Evolutionary conservation across 2,888 invertebrate genomes (phyloP).

Genomic region (Smittia sp.): DNA sequence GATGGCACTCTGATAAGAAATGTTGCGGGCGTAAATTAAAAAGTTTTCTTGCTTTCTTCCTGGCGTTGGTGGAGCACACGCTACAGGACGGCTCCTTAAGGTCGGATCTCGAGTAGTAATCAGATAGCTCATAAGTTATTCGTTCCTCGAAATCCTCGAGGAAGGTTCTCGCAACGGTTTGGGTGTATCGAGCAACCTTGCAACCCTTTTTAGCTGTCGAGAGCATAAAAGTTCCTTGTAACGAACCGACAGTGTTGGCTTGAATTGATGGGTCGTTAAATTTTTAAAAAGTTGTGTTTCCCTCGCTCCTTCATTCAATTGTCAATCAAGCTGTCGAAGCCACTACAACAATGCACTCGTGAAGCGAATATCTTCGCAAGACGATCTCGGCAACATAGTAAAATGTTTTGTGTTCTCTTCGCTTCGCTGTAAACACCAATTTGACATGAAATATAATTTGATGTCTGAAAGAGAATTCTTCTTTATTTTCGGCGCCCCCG

Average conservation of each 20-base stretch:
- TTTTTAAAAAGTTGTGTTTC: neutral
- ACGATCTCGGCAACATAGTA: neutral
- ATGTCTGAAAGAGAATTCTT: neutral
- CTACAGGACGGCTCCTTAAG: neutral
- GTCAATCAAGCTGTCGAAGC: constrained; percentile 24
- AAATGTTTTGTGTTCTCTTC: neutral
- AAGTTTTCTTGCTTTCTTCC: constrained; percentile 12
- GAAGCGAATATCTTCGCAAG: neutral
- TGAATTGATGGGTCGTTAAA: constrained; percentile 34
- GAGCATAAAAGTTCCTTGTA: neutral
- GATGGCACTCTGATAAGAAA: constrained; percentile 32
- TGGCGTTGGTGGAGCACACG: neutral
- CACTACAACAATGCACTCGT: neutral
- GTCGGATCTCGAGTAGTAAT: too few species aligned
- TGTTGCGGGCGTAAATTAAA: constrained; percentile 29
- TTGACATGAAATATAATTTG: neutral
- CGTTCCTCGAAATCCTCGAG: too few species aligned
- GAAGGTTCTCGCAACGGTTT: too few species aligned
- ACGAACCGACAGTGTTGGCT: neutral
- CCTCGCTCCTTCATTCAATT: constrained; percentile 25
- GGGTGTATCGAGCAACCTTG: neutral
- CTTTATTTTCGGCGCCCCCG: neutral
- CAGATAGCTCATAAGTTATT: too few species aligned
- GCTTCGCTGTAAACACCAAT: neutral
- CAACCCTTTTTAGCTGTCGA: neutral